These are phyloP conservation scores for Pollenia amentaria DNA, from an alignment of 2,888 invertebrate genomes.

Conservation along the genomic window DNA sequence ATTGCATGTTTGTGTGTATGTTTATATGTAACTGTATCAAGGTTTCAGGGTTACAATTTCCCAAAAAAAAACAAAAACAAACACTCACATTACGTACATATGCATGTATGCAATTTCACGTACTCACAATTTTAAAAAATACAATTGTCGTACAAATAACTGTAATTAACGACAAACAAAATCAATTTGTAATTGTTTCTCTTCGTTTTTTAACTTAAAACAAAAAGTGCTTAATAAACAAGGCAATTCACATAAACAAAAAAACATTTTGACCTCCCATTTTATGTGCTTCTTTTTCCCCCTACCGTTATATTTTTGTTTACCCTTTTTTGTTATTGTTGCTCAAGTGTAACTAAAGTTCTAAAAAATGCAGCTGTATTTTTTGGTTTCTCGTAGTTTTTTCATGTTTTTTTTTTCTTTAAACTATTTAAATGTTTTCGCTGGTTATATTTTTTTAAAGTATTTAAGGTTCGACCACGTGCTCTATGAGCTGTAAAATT, in stretches of 20 bases:
- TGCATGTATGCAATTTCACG: slow-evolving; percentile 1
- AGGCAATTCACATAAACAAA: slow-evolving; percentile 58
- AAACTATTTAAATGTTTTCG: slow-evolving; percentile 42
- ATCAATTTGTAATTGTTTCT: slow-evolving; percentile 71
- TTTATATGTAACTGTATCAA: slow-evolving; percentile 63
- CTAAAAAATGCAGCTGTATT: slow-evolving; percentile 65
- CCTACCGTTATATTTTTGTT: slow-evolving; percentile 10
- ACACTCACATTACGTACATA: neutral
- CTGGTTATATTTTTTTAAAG: neutral
- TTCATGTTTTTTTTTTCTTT: neutral
- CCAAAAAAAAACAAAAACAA: slow-evolving; percentile 51
- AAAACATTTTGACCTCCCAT: slow-evolving; percentile 41
- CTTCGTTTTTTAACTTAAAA: slow-evolving; percentile 41
- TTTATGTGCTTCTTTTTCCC: neutral
- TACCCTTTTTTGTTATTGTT: slow-evolving; percentile 53
- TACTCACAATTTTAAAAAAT: slow-evolving; percentile 21
- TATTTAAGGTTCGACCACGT: slow-evolving; percentile 47
- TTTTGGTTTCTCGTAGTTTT: slow-evolving; percentile 25
- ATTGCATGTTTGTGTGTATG: neutral
- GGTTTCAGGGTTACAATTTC: slow-evolving; percentile 70
- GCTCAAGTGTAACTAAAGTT: slow-evolving; percentile 58
- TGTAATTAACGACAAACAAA: slow-evolving; percentile 71
- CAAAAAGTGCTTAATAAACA: slow-evolving; percentile 69
- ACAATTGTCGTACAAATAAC: slow-evolving; percentile 61
- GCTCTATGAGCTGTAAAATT: slow-evolving; percentile 58